A percentile compares a stretch with the other conserved stretches of the same genome.
phyloP scores from a whole-genome alignment of 1,140 invertebrate species.

The Mya arenaria region DNA sequence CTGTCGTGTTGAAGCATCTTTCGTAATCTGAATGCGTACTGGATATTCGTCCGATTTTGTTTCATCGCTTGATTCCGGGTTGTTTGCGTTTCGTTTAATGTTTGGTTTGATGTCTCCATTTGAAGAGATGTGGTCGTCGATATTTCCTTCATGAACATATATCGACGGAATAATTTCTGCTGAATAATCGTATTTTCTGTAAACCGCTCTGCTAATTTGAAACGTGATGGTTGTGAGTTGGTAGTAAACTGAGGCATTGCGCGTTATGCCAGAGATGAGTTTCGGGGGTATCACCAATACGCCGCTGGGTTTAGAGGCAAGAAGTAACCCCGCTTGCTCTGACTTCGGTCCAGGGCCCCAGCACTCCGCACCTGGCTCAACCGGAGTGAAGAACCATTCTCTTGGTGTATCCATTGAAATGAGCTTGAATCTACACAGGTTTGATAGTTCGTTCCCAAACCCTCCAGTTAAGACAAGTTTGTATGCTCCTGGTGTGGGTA shows the following conservation, averaged over 20 bases:
- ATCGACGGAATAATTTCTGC: conserved; percentile 29
- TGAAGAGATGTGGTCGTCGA: background rate
- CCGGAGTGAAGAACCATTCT: conserved; percentile 9
- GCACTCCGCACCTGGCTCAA: conserved; percentile 4
- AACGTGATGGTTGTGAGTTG: conserved; percentile 37
- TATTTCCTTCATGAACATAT: background rate
- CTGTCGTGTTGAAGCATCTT: conserved; percentile 8
- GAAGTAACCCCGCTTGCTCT: conserved; percentile 23
- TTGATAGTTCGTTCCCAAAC: conserved; percentile 29
- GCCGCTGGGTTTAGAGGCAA: conserved; percentile 37
- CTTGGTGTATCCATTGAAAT: background rate
- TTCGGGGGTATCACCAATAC: background rate
- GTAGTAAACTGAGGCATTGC: background rate
- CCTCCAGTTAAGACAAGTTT: conserved; percentile 24
- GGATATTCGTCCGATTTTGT: background rate
- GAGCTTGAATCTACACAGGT: conserved; percentile 34
- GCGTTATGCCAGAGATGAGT: background rate
- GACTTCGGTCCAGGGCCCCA: conserved; percentile 35
- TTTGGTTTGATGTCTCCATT: conserved; percentile 8
- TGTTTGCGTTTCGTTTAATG: background rate
- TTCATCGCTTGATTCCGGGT: background rate
- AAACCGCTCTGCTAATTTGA: conserved; percentile 9
- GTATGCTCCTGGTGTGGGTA: conserved; percentile 21
- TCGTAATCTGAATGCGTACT: conserved; percentile 2
- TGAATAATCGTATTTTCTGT: conserved; percentile 24